These are phyloP conservation scores for Paramormyrops hopkinsi DNA, from an alignment of 2,797 vertebrate species.

Conservation along the genomic window DNA sequence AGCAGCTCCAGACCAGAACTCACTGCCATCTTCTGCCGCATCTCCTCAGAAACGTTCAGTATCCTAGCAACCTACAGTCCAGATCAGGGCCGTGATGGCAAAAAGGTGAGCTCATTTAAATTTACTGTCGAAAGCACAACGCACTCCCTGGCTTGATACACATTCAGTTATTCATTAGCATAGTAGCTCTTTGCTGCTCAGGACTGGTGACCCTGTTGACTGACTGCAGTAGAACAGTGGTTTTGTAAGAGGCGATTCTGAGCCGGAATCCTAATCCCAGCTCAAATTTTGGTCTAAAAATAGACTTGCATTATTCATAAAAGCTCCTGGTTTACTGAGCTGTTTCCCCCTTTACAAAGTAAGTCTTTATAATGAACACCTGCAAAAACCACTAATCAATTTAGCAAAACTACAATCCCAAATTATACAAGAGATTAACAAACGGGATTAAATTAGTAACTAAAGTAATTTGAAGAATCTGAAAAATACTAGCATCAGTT, in stretches of 20 bases:
- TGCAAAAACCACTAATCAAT: neutral
- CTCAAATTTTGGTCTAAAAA: neutral
- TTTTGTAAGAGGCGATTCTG: neutral
- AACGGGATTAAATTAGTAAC: neutral
- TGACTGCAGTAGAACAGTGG: neutral
- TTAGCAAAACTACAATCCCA: neutral
- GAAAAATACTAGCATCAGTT: neutral
- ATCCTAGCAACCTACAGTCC: constrained; percentile 79
- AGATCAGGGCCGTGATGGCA: neutral
- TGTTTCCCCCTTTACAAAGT: neutral
- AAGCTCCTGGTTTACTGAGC: neutral
- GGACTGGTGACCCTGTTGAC: neutral
- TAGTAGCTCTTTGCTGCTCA: neutral
- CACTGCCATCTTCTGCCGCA: constrained; percentile 84
- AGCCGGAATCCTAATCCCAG: neutral
- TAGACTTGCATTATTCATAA: neutral
- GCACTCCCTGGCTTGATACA: neutral
- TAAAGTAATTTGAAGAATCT: neutral
- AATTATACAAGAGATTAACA: neutral
- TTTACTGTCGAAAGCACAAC: neutral
- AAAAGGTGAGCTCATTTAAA: neutral
- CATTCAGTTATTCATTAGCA: neutral
- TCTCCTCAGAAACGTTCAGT: constrained; percentile 73
- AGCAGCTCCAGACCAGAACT: constrained; percentile 87
- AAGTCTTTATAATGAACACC: neutral